Percentiles rank a stretch among this genome's conserved stretches.
Conservation (phyloP, 2,113 vertebrate species). For the Calypte anna region DNA sequence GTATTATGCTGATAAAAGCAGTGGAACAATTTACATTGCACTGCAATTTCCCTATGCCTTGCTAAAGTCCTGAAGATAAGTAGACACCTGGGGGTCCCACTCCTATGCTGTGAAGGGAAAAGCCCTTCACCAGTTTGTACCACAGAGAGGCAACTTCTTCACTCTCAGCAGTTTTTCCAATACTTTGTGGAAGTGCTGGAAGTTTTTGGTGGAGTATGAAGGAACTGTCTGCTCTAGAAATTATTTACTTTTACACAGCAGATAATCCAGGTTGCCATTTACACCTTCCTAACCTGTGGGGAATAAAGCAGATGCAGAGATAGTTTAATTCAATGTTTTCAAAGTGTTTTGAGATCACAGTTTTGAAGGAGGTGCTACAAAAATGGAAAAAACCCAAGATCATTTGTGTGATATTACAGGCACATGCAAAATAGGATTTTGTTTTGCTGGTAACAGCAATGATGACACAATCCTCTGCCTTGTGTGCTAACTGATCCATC, state of each 20-base stretch:
- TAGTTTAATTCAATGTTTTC: background rate
- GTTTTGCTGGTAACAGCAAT: slow-evolving; percentile 6
- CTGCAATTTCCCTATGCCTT: background rate
- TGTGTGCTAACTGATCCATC: slow-evolving; percentile 54
- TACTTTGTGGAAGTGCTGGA: slow-evolving; percentile 31
- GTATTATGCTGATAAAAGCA: slow-evolving; percentile 38
- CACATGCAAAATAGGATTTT: slow-evolving; percentile 52
- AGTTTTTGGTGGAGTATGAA: slow-evolving; percentile 59
- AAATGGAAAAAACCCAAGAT: slow-evolving; percentile 13
- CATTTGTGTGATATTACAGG: background rate
- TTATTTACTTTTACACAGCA: slow-evolving; percentile 19
- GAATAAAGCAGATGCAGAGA: background rate
- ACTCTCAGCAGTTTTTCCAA: slow-evolving; percentile 54
- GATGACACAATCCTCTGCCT: slow-evolving; percentile 48
- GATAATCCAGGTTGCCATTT: slow-evolving; percentile 54
- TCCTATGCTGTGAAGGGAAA: background rate
- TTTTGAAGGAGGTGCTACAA: background rate
- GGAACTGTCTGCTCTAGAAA: slow-evolving; percentile 45
- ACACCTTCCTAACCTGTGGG: background rate
- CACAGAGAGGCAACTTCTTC: slow-evolving; percentile 61
- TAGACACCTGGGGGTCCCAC: slow-evolving; percentile 12
- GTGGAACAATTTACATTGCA: background rate
- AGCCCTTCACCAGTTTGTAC: slow-evolving; percentile 35
- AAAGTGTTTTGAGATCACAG: background rate
- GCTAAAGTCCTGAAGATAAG: slow-evolving; percentile 40